phyloP scores from a whole-genome alignment of 1,140 invertebrate species.

The Apocrypta bakeri region DNA sequence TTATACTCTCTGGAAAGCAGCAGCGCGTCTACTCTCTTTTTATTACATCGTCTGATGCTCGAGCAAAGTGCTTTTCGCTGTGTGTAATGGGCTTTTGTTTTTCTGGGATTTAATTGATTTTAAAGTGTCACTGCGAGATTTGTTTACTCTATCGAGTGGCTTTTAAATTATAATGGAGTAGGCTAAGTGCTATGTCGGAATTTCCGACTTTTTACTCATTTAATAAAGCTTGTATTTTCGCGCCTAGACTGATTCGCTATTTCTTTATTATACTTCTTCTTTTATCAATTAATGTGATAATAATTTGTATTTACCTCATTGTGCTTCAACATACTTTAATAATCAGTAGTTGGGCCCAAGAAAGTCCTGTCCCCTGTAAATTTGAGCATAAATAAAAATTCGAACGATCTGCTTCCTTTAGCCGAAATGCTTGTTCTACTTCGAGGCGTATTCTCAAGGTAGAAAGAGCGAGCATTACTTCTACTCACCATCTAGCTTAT shows the following conservation, averaged over 20 bases:
- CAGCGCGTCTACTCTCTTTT: background rate
- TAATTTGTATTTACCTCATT: too few species aligned
- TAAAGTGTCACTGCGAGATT: constrained; percentile 30
- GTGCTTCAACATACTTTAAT: too few species aligned
- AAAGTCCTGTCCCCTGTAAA: background rate
- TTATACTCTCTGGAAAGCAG: background rate
- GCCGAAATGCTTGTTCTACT: background rate
- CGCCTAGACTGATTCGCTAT: too few species aligned
- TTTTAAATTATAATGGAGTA: background rate
- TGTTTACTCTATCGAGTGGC: background rate
- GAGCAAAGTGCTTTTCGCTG: constrained; percentile 49
- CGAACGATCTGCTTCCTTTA: constrained; percentile 17
- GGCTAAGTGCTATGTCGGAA: too few species aligned
- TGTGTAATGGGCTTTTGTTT: constrained; percentile 38
- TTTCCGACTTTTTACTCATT: too few species aligned
- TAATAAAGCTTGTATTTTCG: too few species aligned
- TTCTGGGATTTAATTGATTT: constrained; percentile 47
- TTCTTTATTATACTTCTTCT: too few species aligned
- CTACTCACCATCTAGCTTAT: too few species aligned
- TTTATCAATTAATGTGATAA: too few species aligned
- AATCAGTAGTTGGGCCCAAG: constrained; percentile 19
- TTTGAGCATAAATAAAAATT: constrained; percentile 30
- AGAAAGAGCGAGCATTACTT: too few species aligned
- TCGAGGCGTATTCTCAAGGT: background rate
- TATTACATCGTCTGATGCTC: background rate